These are phyloP conservation scores for Alosa sapidissima DNA, from an alignment of 2,797 vertebrate genomes.

Conservation along the genomic window DNA sequence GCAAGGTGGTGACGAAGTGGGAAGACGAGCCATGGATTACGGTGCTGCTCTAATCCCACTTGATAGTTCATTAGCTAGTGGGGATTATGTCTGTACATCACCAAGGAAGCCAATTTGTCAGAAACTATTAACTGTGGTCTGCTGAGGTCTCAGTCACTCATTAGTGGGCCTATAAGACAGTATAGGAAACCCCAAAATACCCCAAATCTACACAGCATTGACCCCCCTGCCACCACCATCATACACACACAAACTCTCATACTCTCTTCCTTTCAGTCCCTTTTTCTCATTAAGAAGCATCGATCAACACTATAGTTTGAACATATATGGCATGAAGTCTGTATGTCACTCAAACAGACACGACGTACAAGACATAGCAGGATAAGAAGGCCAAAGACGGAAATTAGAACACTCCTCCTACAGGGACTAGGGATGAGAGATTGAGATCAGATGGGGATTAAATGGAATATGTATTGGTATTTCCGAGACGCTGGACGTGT, in stretches of 20 bases:
- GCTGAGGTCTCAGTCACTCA: slow-evolving; percentile 54
- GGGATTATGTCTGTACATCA: slow-evolving; percentile 68
- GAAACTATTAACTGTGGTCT: slow-evolving; percentile 58
- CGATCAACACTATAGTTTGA: neutral
- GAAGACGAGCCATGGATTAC: slow-evolving; percentile 52
- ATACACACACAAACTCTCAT: neutral
- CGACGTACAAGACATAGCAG: neutral
- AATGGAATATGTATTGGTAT: slow-evolving; percentile 26
- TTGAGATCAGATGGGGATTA: slow-evolving; percentile 25
- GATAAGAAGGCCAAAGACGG: neutral
- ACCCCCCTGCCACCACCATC: neutral
- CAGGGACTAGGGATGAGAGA: slow-evolving; percentile 25
- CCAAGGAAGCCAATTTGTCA: slow-evolving; percentile 54
- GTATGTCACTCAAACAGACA: neutral
- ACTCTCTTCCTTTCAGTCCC: too few species aligned
- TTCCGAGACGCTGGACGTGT: slow-evolving; percentile 35
- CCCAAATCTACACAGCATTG: neutral
- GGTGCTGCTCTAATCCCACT: slow-evolving; percentile 62
- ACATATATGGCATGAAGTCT: neutral
- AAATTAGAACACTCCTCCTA: neutral
- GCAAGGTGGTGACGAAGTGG: slow-evolving; percentile 46
- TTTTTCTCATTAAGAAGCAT: neutral
- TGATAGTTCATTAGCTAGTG: slow-evolving; percentile 60
- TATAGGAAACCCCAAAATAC: neutral
- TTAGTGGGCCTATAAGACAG: slow-evolving; percentile 16